Evolutionary conservation across 1,140 invertebrate genomes (phyloP), one percentile per base, ranked within the genome.

Genomic region (Lerema accius): DNA sequence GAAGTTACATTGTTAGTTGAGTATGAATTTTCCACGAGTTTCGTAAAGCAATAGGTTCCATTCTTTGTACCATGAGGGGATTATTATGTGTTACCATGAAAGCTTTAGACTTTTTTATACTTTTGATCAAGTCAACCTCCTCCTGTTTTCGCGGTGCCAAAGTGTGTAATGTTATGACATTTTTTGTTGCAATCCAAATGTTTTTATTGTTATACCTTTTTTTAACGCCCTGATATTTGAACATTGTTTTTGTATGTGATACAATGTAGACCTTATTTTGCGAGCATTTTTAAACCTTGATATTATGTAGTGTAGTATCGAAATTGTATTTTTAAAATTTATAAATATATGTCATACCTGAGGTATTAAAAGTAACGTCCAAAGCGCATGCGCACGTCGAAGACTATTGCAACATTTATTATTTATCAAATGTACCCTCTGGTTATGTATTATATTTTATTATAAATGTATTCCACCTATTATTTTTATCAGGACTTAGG

Each of bases 141-240:
- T 86, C 86, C 86, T 89, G 86, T 89, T 89, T 84, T 74, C 83
- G 75, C 78, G 71, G 65, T 71, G 74, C 67, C 59, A 78, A 73
- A 53, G 74, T 73, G 61, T 73, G 37, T 67, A 65, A 62, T 62
- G 65, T 75, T 69, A 50, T 73, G 72, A 75, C 63, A 43, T 75
- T 71, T 60, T 65, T 42, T 35, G 42, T 58, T 58, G 55, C 55
- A 58, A 35, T 46, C 42, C 42, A 37, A 58, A 39, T 73, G 64
- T 74, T 73, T 69, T 69, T 46, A 67, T 71, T 76, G 58, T 65
- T 76, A 60, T 65, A 66, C 37, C 50, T 69, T 73, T 76, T 78
- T 83, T 80, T 78, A 68, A 79, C 86, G 86, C 84, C 86, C 86
- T 89, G 82, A 89, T 84, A 69, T 73, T 66, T 76, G 70, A 66